Conservation (phyloP, 2,888 invertebrate species). For the Sarcophaga carnaria region DNA sequence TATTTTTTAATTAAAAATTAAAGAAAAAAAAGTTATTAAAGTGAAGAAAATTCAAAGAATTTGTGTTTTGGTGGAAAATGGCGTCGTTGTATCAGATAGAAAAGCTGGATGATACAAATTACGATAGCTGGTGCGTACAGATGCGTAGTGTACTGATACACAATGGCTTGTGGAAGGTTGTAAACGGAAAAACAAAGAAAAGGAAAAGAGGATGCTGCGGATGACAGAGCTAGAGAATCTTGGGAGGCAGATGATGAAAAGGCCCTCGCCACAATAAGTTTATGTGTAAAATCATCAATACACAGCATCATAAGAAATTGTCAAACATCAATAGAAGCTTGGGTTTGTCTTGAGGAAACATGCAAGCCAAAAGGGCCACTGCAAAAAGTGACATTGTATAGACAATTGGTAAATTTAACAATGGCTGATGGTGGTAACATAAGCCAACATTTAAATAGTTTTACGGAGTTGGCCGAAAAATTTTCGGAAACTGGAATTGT, state of each 20-base stretch:
- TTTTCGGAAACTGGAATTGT: slow-evolving; percentile 51
- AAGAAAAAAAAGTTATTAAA: too few species aligned
- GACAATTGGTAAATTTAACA: background rate
- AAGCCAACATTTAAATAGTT: slow-evolving; percentile 52
- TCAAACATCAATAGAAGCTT: slow-evolving; percentile 57
- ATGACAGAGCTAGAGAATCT: slow-evolving; percentile 9
- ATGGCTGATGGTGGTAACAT: slow-evolving; percentile 37
- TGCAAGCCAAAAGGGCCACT: slow-evolving; percentile 66
- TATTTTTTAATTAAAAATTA: too few species aligned
- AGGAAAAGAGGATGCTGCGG: slow-evolving; percentile 13
- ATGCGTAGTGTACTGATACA: slow-evolving; percentile 7
- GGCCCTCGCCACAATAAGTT: slow-evolving; percentile 55
- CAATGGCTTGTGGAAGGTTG: too few species aligned
- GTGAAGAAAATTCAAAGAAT: too few species aligned
- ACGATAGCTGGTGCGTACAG: slow-evolving; percentile 43
- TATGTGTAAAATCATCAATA: slow-evolving; percentile 52
- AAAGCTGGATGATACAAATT: slow-evolving; percentile 7
- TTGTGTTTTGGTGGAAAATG: too few species aligned
- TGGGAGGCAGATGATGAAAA: slow-evolving; percentile 44
- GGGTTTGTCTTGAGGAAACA: slow-evolving; percentile 52
- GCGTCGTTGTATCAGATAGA: too few species aligned
- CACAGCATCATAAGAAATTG: slow-evolving; percentile 44
- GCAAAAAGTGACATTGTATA: slow-evolving; percentile 52
- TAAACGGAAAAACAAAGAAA: background rate
- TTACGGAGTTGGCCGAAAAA: slow-evolving; percentile 62